Evolutionary conservation across 2,113 vertebrate species (phyloP), one percentile per base, ranked within the genome.

Genomic region (Phalacrocorax pelagicus): DNA sequence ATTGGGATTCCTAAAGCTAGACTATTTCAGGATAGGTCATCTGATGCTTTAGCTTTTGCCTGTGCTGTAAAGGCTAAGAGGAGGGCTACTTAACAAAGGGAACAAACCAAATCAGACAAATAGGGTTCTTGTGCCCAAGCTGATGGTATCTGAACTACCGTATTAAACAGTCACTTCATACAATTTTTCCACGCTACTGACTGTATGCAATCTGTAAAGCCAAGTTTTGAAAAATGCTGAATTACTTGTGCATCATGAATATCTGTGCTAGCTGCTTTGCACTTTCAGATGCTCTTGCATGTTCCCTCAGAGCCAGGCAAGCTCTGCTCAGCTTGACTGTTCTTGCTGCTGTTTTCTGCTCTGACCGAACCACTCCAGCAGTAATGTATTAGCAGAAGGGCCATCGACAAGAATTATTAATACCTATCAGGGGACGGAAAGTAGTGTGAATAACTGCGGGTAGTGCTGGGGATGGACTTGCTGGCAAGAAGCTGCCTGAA

Each of bases 261-360:
- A 42, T 26, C 36, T 54, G 38, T 62, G 54, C 74, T 61, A 71
- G 11, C 66, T 82, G 74, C 62, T 73, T 38, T 54, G 34, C 30
- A 19, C 27, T 71, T 42, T 52, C 0, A 1, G 38, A 55, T 2
- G 15, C 29, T 73, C 19, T 29, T 15, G 12, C 15, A 0, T 0
- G 9, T 20, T 70, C 55, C 44, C 44, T 40, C 7, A 0, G 49
- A 75, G 54, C 52, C 24, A 23, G 40, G 24, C 36, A 34, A 77
- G 51, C 66, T 67, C 83, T 7, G 9, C 27, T 66, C 0, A 0
- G 32, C 63, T 63, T 18, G 23, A 3, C 34, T 42, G 12, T 2
- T 75, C 40, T 57, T 6, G 5, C 58, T 77, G 86, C 42, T 30
- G 4, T 61, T 81, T 58, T 42, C 23, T 14, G 27, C 42, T 52